Evolutionary conservation across 2,797 vertebrate genomes (phyloP).

Genomic region (Borostomias antarcticus): DNA sequence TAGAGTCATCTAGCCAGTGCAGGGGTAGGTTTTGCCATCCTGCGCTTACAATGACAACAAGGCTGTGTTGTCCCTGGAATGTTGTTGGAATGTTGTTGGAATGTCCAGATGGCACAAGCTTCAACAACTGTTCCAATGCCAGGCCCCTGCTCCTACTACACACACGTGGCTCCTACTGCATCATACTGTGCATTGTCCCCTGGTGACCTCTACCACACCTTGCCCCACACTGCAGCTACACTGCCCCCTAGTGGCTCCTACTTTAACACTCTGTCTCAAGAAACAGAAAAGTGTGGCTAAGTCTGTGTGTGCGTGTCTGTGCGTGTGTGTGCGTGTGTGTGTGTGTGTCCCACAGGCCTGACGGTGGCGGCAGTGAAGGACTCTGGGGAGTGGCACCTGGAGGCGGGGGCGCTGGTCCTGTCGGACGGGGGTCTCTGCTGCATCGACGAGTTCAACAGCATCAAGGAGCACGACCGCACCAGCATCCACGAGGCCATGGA

Average conservation of each 20-base stretch:
- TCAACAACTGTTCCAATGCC: too few relatives aligned
- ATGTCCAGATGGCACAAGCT: too few relatives aligned
- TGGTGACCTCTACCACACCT: too few relatives aligned
- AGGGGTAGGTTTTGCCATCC: too few relatives aligned
- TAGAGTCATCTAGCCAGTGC: too few relatives aligned
- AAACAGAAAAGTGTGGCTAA: background rate
- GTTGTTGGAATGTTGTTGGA: too few relatives aligned
- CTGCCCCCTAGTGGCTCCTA: background rate
- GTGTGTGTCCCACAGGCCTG: constrained; percentile 75
- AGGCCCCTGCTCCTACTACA: too few relatives aligned
- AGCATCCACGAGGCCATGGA: constrained; percentile 99
- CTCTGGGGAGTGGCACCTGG: constrained; percentile 95
- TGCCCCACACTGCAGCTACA: too few relatives aligned
- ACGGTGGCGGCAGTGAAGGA: constrained; percentile 96
- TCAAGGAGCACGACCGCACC: constrained; percentile 95
- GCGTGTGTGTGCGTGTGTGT: background rate
- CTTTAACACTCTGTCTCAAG: background rate
- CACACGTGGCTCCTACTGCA: too few relatives aligned
- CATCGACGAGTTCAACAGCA: constrained; percentile 97
- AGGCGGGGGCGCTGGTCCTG: constrained; percentile 93
- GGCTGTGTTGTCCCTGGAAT: too few relatives aligned
- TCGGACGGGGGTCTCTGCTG: constrained; percentile 95
- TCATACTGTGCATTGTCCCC: too few relatives aligned
- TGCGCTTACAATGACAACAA: too few relatives aligned
- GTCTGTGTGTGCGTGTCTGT: constrained; percentile 4